Evolutionary conservation across 2,797 vertebrate genomes (phyloP), one percentile per base, ranked within the genome.

Genomic region (Melanotaenia pygmaea): DNA sequence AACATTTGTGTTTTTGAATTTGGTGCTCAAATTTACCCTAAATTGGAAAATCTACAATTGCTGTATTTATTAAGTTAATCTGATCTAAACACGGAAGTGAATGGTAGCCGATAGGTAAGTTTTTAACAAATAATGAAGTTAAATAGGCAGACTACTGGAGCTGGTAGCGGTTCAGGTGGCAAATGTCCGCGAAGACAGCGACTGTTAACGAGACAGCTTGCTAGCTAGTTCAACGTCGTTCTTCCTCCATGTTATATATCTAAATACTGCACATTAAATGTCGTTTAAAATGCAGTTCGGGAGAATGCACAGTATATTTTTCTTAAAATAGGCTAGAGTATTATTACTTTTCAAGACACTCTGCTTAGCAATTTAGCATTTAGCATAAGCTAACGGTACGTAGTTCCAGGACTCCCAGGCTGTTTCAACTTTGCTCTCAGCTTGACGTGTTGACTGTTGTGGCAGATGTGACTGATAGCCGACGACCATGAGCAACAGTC

Each of bases 401-500:
- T n/a, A 4, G 30, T 14, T 50, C 16, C 30, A 6, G 54, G 40
- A 50, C 38, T 32, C 1, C 7, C 18, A 22, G 1, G 3, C 14
- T 3, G 0, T 22, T 35, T 63, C n/a, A 22, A 3, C 22, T 1
- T 37, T 37, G 11, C 35, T 37, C 35, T 12, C 45, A 32, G 28
- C 4, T 24, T 72, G 5, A 22, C 10, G 1, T 38, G 8, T 43
- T 30, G 37, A 0, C 18, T 22, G 56, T n/a, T 22, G 53, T 45
- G 32, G 28, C 58, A 86, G 89, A 78, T 88, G 89, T 88, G 66
- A 86, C 56, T 63, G 63, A 67, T 70, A 22, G 54, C 78, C n/a
- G 64, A 74, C 38, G 57, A 86, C 69, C 93, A 99, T 99, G 98
- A 99, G 97, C 89, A 98, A 98, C 93, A 98, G 96, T 85, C 97